Conservation (phyloP, 1,140 invertebrate genomes). For the Arion vulgaris region DNA sequence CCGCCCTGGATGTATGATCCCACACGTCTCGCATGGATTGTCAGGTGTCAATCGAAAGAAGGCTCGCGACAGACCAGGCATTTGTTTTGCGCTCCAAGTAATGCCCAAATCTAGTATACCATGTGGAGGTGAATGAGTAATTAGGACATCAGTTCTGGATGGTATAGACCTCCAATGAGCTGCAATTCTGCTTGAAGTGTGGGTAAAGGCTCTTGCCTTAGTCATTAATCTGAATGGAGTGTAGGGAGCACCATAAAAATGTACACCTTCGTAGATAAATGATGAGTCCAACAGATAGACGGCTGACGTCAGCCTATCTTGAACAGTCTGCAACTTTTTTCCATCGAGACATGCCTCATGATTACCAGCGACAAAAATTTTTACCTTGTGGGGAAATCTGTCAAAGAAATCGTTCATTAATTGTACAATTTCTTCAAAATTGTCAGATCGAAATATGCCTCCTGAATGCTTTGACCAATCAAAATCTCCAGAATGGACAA, state of each 20-base stretch:
- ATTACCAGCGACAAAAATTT: constrained; percentile 63
- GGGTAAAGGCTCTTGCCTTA: constrained; percentile 49
- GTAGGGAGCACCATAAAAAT: constrained; percentile 62
- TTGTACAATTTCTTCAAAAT: constrained; percentile 44
- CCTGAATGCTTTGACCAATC: constrained; percentile 30
- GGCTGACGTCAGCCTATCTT: constrained; percentile 44
- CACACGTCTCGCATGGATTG: constrained; percentile 39
- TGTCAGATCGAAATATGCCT: constrained; percentile 31
- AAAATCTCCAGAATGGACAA: constrained; percentile 63
- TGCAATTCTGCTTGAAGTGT: constrained; percentile 41
- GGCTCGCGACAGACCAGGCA: constrained; percentile 18
- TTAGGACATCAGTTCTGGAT: constrained; percentile 54
- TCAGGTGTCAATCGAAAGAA: constrained; percentile 22
- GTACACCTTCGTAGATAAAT: constrained; percentile 48
- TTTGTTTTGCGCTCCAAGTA: constrained; percentile 28
- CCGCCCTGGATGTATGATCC: constrained; percentile 40
- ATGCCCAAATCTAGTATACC: constrained; percentile 51
- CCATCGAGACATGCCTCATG: constrained; percentile 53
- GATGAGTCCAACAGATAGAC: constrained; percentile 57
- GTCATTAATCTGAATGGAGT: constrained; percentile 47
- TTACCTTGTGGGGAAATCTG: constrained; percentile 54
- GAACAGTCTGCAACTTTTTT: constrained; percentile 41
- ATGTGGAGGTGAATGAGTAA: constrained; percentile 59
- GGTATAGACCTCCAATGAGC: constrained; percentile 55
- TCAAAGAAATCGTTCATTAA: constrained; percentile 54